Percentiles rank a stretch among this genome's conserved stretches.
Evolutionary conservation across 37 sponge, comb jelly and placozoan species (phyloP).

Genomic region (Oopsacas minuta): DNA sequence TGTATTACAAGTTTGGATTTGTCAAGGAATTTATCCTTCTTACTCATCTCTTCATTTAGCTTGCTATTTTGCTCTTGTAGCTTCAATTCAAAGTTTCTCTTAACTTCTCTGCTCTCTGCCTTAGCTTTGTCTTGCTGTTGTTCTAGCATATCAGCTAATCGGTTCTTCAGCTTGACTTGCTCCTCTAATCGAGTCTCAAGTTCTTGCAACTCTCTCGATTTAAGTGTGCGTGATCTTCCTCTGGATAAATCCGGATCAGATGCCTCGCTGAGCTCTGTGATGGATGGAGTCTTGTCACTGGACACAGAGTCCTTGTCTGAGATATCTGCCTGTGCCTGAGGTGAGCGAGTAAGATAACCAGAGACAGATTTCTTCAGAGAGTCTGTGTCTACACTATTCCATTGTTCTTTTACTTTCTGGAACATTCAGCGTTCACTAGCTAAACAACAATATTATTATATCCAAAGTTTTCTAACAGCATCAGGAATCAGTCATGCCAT

Average conservation of each 20-base stretch:
- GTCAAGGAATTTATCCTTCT: background rate
- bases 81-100: background rate
- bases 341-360: background rate
- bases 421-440: slow-evolving; percentile 3
- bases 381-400: background rate
- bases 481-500: too few species aligned
- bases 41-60: background rate
- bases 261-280: slow-evolving; percentile 7
- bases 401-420: background rate
- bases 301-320: background rate
- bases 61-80: background rate
- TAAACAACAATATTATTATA: too few species aligned
- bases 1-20: slow-evolving; percentile 5
- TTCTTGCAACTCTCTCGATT: background rate
- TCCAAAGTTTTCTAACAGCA: too few species aligned
- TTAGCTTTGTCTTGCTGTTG: background rate
- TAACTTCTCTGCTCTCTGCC: background rate
- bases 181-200: background rate
- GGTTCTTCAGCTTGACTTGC: slow-evolving; percentile 8
- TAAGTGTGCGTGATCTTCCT: background rate
- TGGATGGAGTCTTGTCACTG: background rate
- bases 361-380: slow-evolving; percentile 9
- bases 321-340: background rate
- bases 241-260: background rate
- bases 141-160: background rate